Base-by-base conservation (phyloP, 2,113 vertebrate species). In the Misgurnus anguillicaudatus region DNA sequence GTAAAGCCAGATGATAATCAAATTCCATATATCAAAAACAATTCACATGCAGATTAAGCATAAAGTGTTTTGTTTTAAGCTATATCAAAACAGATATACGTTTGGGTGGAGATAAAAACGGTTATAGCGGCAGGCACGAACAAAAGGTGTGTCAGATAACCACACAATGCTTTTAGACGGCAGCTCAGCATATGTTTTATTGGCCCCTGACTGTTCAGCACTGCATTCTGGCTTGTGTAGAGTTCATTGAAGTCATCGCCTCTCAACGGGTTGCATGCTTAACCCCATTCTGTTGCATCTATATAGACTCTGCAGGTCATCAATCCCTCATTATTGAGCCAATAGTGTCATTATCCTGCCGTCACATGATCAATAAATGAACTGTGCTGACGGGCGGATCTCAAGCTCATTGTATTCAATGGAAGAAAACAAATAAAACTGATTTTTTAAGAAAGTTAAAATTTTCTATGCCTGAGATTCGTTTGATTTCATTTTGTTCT, bases 311-410 rank as follows among this genome's bases (percentile, higher is more conserved):
- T n/a, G 11, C 8, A 39, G 14, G 55, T 11, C 60, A 62, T 66
- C 51, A 79, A 64, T 75, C 61, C 58, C 60, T 31, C 62, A 64
- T 81, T 53, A 73, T 80, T 78, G 78, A 70, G 66, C 69, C 69
- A 39, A 79, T 79, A 38, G 60, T 81, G 80, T 75, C 53, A 9
- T 75, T 79, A 71, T 69, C 70, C 19, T 24, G 60, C 58, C 71
- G 81, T 81, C 80, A 71, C 57, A 61, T 45, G 55, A 84, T 84
- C 83, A 84, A 81, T 84, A 81, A 78, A 51, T 80, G 36, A 67
- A 48, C 31, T 8, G 17, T 39, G 71, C 7, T 19, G 61, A 53
- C 42, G 21, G 19, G 19, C 6, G 14, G 39, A 9, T 24, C 6
- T 21, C 57, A 41, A 42, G 51, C 45, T 17, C 21, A 19, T 47